These are phyloP conservation scores for Scomber scombrus DNA, from an alignment of 2,113 vertebrate genomes.

Conservation along the genomic window DNA sequence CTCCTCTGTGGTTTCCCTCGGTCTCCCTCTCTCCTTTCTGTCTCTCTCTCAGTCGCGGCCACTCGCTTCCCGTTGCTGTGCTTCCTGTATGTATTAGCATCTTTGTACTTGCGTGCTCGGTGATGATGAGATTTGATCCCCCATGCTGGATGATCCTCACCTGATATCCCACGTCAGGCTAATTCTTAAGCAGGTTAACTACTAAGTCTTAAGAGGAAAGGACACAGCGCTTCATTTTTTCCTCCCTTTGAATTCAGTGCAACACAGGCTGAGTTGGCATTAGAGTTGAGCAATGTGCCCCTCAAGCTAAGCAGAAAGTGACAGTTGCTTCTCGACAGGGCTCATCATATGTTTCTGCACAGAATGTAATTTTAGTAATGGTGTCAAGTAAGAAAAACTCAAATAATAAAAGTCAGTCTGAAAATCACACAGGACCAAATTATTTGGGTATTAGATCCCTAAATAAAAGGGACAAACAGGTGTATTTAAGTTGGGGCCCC, in stretches of 20 bases:
- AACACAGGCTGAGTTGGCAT: constrained; percentile 63
- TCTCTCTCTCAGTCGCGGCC: constrained; percentile 24
- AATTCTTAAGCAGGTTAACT: constrained; percentile 78
- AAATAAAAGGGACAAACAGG: constrained; percentile 36
- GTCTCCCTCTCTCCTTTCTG: constrained; percentile 1
- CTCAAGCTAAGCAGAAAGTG: constrained; percentile 50
- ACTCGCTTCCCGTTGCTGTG: not conserved
- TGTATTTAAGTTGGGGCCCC: constrained; percentile 37
- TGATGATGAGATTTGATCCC: constrained; percentile 78
- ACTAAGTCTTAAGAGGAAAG: constrained; percentile 70
- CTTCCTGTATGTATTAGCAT: constrained; percentile 58
- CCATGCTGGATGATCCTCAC: constrained; percentile 78
- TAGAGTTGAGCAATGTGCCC: constrained; percentile 56
- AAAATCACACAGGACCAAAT: not conserved
- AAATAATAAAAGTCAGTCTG: constrained; percentile 1
- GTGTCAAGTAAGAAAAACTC: not conserved
- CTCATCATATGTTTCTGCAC: not conserved
- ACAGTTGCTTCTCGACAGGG: constrained; percentile 22
- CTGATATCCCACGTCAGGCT: constrained; percentile 70
- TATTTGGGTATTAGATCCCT: not conserved
- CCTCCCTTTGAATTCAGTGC: constrained; percentile 34
- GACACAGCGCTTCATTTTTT: constrained; percentile 63
- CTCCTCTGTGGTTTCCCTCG: constrained; percentile 1
- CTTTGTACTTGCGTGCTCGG: constrained; percentile 58
- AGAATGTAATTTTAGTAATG: not conserved